These are phyloP conservation scores for Colletes latitarsis DNA, from an alignment of 1,140 invertebrate species.

Conservation along the genomic window DNA sequence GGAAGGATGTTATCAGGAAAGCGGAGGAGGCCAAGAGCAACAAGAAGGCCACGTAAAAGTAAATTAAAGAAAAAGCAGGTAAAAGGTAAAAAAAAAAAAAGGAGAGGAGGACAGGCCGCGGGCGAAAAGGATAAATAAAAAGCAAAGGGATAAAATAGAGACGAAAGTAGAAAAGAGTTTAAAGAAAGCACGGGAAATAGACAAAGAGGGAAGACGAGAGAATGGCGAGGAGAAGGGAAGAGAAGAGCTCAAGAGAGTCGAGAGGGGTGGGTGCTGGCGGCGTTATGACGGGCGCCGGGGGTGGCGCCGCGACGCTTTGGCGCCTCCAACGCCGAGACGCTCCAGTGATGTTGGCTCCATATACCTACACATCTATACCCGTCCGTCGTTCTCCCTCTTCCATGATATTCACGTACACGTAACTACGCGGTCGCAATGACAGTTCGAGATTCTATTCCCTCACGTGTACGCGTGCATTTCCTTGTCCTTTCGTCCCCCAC, in stretches of 20 bases:
- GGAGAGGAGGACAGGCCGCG: background rate
- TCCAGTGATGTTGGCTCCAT: conserved; percentile 74
- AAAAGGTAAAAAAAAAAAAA: background rate
- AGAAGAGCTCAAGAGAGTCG: conserved; percentile 32
- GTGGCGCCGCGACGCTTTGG: conserved; percentile 80
- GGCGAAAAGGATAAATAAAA: conserved; percentile 25
- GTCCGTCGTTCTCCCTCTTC: conserved; percentile 7
- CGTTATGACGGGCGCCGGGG: conserved; percentile 78
- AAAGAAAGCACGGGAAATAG: background rate
- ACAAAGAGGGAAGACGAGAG: conserved; percentile 18
- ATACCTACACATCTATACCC: conserved; percentile 63
- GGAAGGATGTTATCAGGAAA: no score
- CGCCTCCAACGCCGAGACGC: conserved; percentile 76
- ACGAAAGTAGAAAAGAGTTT: conserved; percentile 12
- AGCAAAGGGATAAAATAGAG: conserved; percentile 11
- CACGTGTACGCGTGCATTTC: conserved; percentile 16
- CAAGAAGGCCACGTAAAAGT: conserved; percentile 17
- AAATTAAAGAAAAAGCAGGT: conserved; percentile 30
- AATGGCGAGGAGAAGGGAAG: conserved; percentile 40
- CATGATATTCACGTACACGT: conserved; percentile 32
- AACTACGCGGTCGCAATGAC: conserved; percentile 50
- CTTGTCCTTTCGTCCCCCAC: background rate
- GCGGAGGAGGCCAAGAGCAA: background rate
- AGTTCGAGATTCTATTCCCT: conserved; percentile 57
- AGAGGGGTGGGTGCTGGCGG: conserved; percentile 64